Conservation (phyloP, 2,888 invertebrate species). For the Mesochorus sp. region DNA sequence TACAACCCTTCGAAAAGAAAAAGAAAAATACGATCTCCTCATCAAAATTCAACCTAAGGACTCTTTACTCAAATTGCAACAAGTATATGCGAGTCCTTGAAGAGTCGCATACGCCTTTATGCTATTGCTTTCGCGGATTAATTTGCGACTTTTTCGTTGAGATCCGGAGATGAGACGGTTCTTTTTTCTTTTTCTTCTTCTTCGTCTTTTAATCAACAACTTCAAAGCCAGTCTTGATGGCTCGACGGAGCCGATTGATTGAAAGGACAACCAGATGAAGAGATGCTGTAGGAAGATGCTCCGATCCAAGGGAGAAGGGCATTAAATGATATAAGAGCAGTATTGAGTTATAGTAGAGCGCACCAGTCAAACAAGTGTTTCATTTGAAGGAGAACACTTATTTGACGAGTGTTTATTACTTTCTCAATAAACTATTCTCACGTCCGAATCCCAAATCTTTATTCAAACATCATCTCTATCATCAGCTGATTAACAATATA, state of each 20-base stretch:
- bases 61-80: not conserved
- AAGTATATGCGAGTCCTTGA: not conserved
- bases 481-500: not conserved
- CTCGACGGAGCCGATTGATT: slow-evolving; percentile 72
- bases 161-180: not conserved
- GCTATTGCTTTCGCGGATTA: slow-evolving; percentile 50
- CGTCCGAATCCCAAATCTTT: slow-evolving; percentile 2
- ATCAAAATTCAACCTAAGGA: slow-evolving; percentile 25
- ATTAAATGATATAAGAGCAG: slow-evolving; percentile 15
- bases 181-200: slow-evolving; percentile 54
- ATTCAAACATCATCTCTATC: slow-evolving; percentile 9
- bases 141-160: slow-evolving; percentile 43
- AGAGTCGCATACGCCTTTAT: slow-evolving; percentile 35
- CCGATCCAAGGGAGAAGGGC: slow-evolving; percentile 15
- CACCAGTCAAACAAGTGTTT: too few species aligned
- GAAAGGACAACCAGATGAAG: slow-evolving; percentile 68
- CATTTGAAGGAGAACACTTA: too few species aligned
- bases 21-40: slow-evolving; percentile 15
- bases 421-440: slow-evolving; percentile 23
- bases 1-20: slow-evolving; percentile 18
- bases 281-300: slow-evolving; percentile 62
- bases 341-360: too few species aligned
- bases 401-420: too few species aligned
- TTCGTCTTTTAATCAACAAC: slow-evolving; percentile 82
- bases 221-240: slow-evolving; percentile 75